Conservation (phyloP, 2,797 vertebrate genomes). For the Hippocampus kuda region DNA sequence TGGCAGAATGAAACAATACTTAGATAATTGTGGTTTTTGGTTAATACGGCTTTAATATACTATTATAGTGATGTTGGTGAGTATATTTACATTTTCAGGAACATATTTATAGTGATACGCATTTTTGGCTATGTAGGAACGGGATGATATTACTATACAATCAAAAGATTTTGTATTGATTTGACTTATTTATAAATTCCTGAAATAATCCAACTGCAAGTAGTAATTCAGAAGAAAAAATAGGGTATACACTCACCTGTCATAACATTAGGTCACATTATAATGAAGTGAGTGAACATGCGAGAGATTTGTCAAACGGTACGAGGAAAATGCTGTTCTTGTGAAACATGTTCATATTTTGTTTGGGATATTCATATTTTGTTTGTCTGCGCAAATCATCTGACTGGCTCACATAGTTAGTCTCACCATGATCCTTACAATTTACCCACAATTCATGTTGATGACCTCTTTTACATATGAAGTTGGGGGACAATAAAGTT, state of each 20-base stretch:
- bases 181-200: not conserved
- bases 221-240: not conserved
- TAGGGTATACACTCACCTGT: not conserved
- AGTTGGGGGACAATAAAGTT: constrained; percentile 12
- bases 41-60: not conserved
- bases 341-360: not conserved
- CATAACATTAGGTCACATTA: not conserved
- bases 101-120: not conserved
- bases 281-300: not conserved
- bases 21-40: not conserved
- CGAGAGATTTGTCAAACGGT: not conserved
- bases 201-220: not conserved
- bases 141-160: not conserved
- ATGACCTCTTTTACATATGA: constrained; percentile 3
- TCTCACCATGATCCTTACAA: not conserved
- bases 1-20: not conserved
- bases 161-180: not conserved
- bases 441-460: constrained; percentile 4
- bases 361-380: not conserved
- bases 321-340: not conserved
- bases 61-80: not conserved
- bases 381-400: not conserved
- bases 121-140: not conserved
- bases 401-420: not conserved
- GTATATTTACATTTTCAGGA: not conserved